A percentile compares a stretch with the other conserved stretches of the same genome.
Evolutionary conservation across 2,113 vertebrate species (phyloP).

Genomic region (Damaliscus lunatus): DNA sequence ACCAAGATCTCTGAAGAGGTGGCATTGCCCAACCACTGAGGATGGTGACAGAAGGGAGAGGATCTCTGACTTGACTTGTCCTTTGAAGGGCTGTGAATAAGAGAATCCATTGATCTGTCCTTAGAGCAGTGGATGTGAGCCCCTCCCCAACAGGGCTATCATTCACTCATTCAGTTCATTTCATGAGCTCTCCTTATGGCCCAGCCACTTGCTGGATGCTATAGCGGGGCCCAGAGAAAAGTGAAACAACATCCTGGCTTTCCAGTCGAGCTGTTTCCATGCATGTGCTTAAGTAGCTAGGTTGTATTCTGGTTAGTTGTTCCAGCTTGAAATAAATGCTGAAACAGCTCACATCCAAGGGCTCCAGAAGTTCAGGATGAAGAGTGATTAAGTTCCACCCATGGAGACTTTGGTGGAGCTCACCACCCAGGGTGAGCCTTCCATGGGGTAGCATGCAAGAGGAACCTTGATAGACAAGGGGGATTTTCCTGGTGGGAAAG

Average conservation of each 20-base stretch:
- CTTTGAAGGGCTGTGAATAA: not conserved
- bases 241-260: not conserved
- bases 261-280: not conserved
- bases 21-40: not conserved
- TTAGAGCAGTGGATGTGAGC: not conserved
- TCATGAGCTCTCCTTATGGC: not conserved
- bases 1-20: constrained; percentile 1
- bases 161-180: not conserved
- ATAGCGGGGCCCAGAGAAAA: not conserved
- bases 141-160: not conserved
- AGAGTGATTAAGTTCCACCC: not conserved
- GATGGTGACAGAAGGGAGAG: not conserved
- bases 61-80: not conserved
- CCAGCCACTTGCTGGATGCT: not conserved
- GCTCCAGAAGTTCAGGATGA: not conserved
- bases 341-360: not conserved
- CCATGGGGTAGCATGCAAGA: not conserved
- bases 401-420: not conserved
- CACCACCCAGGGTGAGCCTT: not conserved
- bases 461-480: not conserved
- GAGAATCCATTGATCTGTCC: not conserved
- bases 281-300: not conserved
- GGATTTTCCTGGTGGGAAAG: not conserved
- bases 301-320: not conserved
- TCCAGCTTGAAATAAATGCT: not conserved